Evolutionary conservation across 2,888 invertebrate genomes (phyloP), one percentile per base, ranked within the genome.

Genomic region (Mimachlamys varia): DNA sequence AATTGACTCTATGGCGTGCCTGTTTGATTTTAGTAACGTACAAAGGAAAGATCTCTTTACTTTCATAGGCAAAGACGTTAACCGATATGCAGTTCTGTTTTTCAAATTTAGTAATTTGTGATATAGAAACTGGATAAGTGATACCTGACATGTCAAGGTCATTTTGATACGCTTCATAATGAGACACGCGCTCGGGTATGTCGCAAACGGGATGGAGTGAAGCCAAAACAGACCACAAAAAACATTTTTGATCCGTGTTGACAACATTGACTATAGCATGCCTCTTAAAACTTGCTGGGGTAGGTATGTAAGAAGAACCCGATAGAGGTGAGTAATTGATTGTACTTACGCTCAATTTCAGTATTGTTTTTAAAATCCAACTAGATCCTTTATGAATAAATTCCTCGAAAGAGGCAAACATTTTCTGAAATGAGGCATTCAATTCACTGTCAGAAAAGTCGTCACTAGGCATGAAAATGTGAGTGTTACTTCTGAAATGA

Each of bases 231-330:
- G 92, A 87, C 93, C 93, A 94, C 58, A 89, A 49, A 62, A 94
- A 93, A 88, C 94, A 93, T 62, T 93, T 92, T 76, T 92, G 33
- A 50, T 93, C 94, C n/a, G n/a, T n/a, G n/a, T n/a, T n/a, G n/a
- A n/a, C n/a, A n/a, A n/a, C n/a, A n/a, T n/a, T n/a, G n/a, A n/a
- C n/a, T n/a, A n/a, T n/a, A n/a, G n/a, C n/a, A n/a, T n/a, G n/a
- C n/a, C n/a, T n/a, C n/a, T n/a, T n/a, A n/a, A n/a, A n/a, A n/a
- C n/a, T n/a, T n/a, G n/a, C n/a, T n/a, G n/a, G n/a, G n/a, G n/a
- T n/a, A n/a, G n/a, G n/a, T n/a, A n/a, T n/a, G n/a, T n/a, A n/a
- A n/a, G n/a, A n/a, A n/a, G n/a, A n/a, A n/a, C n/a, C n/a, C n/a
- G n/a, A n/a, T n/a, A n/a, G n/a, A n/a, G n/a, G n/a, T n/a, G n/a